Percentiles rank a stretch among this genome's conserved stretches.
phyloP scores from a whole-genome alignment of 2,888 invertebrate genomes.

The Amphiduros pacificus region DNA sequence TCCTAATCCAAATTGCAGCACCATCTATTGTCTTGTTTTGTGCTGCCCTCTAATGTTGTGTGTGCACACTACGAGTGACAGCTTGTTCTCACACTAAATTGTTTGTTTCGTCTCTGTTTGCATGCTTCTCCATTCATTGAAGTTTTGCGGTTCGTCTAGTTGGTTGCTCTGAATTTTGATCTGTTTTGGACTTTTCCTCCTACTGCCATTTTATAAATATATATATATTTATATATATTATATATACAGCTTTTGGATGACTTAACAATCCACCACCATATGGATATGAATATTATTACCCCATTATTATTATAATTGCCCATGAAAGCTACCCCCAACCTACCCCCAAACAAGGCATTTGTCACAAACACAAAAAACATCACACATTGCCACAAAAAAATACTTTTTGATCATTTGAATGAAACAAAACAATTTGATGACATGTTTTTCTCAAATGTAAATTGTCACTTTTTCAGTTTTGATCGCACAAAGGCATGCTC shows the following conservation, averaged over 20 bases:
- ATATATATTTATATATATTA: too few species aligned
- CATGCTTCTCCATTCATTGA: constrained; percentile 12
- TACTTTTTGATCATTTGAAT: not conserved
- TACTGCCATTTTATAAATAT: constrained; percentile 7
- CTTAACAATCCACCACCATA: too few species aligned
- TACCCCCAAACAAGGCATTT: constrained; percentile 18
- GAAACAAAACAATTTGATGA: not conserved
- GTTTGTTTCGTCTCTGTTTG: constrained; percentile 5
- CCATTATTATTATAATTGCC: too few species aligned
- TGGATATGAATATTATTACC: too few species aligned
- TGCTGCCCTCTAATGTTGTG: constrained; percentile 5
- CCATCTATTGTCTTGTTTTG: not conserved
- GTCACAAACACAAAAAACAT: too few species aligned
- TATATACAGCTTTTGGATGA: too few species aligned
- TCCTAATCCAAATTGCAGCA: not conserved
- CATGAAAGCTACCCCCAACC: not conserved
- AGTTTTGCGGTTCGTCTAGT: constrained; percentile 21
- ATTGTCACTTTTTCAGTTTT: too few species aligned
- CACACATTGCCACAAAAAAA: too few species aligned
- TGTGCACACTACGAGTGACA: too few species aligned
- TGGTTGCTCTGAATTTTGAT: constrained; percentile 17
- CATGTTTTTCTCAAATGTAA: too few species aligned
- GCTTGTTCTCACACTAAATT: not conserved
- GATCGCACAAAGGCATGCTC: not conserved
- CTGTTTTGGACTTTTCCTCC: constrained; percentile 9